Evolutionary conservation across 2,113 vertebrate genomes (phyloP).

Genomic region (Neotoma lepida): DNA sequence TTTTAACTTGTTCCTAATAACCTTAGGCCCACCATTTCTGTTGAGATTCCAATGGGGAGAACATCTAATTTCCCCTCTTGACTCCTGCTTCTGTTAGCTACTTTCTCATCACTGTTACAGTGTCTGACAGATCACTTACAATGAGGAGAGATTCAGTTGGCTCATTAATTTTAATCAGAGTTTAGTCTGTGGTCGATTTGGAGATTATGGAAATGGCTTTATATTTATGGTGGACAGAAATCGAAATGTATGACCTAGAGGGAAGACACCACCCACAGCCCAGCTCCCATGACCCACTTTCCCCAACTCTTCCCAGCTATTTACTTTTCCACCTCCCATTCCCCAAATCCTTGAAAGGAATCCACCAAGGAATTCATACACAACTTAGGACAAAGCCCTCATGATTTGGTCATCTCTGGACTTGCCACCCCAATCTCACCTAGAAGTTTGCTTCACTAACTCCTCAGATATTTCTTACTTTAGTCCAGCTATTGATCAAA

Average conservation of each 20-base stretch:
- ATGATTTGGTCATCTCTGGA: background rate
- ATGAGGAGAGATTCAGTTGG: background rate
- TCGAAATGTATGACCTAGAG: background rate
- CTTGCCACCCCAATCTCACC: background rate
- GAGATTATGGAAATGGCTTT: too few species aligned
- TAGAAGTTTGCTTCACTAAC: background rate
- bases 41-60: background rate
- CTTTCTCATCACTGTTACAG: background rate
- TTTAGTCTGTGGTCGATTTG: background rate
- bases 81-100: background rate
- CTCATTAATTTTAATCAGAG: background rate
- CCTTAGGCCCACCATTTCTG: background rate
- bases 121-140: background rate
- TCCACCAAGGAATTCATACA: background rate
- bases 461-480: background rate
- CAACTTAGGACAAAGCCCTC: background rate
- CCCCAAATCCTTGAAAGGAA: background rate
- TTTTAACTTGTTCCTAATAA: background rate
- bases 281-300: background rate
- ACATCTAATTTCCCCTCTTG: background rate
- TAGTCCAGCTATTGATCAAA: background rate
- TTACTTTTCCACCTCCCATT: background rate
- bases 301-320: background rate
- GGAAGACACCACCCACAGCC: background rate
- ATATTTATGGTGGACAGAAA: background rate